Evolutionary conservation across 2,797 vertebrate species (phyloP).

Genomic region (Somateria mollissima): DNA sequence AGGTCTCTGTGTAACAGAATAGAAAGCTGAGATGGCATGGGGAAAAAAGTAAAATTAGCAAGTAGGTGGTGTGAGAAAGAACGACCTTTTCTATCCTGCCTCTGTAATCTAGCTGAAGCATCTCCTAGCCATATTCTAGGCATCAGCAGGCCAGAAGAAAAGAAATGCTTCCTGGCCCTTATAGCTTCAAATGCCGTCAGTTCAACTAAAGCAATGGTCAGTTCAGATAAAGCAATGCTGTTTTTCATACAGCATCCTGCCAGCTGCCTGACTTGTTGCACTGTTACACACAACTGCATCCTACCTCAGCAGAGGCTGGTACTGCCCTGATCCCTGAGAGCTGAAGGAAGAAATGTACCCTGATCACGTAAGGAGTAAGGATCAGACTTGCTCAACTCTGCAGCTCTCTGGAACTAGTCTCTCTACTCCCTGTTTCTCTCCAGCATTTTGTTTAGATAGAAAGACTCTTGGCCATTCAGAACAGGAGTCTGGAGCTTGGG

Average conservation of each 20-base stretch:
- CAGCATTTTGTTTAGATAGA: not conserved
- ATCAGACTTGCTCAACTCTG: not conserved
- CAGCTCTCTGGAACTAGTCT: not conserved
- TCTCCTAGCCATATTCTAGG: not conserved
- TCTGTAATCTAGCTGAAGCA: not conserved
- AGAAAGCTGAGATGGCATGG: not conserved
- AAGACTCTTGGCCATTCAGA: not conserved
- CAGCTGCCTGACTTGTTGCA: not conserved
- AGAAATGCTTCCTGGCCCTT: not conserved
- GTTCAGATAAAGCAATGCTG: not conserved
- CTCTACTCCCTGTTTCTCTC: not conserved
- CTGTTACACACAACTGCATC: not conserved
- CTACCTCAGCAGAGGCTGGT: not conserved
- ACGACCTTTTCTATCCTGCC: not conserved
- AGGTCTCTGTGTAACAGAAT: not conserved
- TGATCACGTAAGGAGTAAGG: not conserved
- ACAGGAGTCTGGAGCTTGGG: not conserved
- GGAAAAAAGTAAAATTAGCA: not conserved
- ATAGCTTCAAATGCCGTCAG: not conserved
- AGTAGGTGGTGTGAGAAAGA: not conserved
- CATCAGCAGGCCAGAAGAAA: not conserved
- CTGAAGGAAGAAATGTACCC: not conserved
- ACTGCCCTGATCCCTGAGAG: not conserved
- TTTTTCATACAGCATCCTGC: not conserved
- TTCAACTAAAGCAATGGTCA: not conserved